Base-by-base conservation (phyloP, 2,113 vertebrate species). In the Pangasianodon gigas region DNA sequence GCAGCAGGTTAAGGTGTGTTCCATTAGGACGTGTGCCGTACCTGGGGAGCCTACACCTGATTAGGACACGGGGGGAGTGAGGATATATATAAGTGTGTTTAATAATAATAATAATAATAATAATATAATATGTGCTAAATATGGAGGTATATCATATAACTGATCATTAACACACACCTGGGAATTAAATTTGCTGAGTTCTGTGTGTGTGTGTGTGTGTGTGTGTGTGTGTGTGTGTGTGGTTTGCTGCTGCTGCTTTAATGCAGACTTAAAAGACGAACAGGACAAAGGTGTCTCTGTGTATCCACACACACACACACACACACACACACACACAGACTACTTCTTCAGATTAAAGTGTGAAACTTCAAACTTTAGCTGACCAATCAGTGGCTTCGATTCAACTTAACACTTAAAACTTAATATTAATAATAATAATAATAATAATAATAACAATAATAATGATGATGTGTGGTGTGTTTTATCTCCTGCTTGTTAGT, bases 251-350 rank as follows among this genome's bases (percentile, higher is more conserved):
- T 58, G 56, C 56, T 81, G 86, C 83, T 90, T 91, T 91, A 91
- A 91, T 92, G 83, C 87, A 56, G 90, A 92, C 90, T 90, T 92
- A 84, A 92, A 90, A 90, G 87, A 90, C 88, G 80, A 86, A 80
- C 32, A 90, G 86, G 90, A 90, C 86, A 88, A 89, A 62, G 85
- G 84, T 77, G 77, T 86, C 79, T 88, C 89, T 90, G 80, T 90
- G 79, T 48, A 88, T 79, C 79, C 7, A 21, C 75, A 79, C 75
- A 41, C 77, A 51, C 79, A 58, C 56, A 56, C 16, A 56, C 54
- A 56, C 54, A 56, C 51, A 51, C 51, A 51, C 51, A 51, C 51
- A 51, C 51, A 51, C 51, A 11, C 37, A 37, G 37, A 37, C 37
- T 37, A 37, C 51, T 1, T 13, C 51, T 52, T 52, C 51, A 52